Evolutionary conservation across 2,888 invertebrate genomes (phyloP).

Genomic region (Drosophila pullipes): DNA sequence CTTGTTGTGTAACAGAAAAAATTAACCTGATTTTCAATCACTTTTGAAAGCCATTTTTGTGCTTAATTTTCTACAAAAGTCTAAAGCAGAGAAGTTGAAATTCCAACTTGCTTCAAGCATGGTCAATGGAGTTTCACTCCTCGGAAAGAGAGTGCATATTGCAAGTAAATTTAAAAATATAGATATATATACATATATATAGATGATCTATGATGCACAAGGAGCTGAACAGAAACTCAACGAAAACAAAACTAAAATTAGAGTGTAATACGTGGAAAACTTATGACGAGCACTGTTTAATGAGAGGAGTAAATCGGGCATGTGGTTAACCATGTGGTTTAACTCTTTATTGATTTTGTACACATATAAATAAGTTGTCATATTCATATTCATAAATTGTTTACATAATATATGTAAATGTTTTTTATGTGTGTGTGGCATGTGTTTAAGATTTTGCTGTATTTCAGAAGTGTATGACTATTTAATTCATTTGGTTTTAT

Average conservation of each 20-base stretch:
- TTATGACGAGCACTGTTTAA: neutral
- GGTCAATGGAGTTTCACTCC: neutral
- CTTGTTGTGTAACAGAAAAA: neutral
- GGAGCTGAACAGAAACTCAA: neutral
- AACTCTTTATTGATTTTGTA: slow-evolving; percentile 50
- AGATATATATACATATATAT: no score
- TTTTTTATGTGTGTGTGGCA: slow-evolving; percentile 6
- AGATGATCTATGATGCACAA: neutral
- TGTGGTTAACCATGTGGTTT: slow-evolving; percentile 21
- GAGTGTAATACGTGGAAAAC: neutral
- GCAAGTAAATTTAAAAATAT: neutral
- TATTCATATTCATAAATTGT: slow-evolving; percentile 31
- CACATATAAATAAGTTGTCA: slow-evolving; percentile 46
- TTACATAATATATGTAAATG: slow-evolving; percentile 10
- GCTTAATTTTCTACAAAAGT: neutral
- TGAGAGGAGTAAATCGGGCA: neutral
- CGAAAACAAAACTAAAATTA: neutral
- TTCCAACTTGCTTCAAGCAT: neutral
- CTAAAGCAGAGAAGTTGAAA: neutral
- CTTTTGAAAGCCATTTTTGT: slow-evolving; percentile 1
- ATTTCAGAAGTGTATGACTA: slow-evolving; percentile 21
- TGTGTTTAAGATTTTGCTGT: slow-evolving; percentile 21
- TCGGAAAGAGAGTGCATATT: neutral
- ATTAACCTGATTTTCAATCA: neutral
- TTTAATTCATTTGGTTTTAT: slow-evolving; percentile 19